These are phyloP conservation scores for Andinoacara biseriatus DNA, from an alignment of 2,113 vertebrate genomes.

Conservation along the genomic window DNA sequence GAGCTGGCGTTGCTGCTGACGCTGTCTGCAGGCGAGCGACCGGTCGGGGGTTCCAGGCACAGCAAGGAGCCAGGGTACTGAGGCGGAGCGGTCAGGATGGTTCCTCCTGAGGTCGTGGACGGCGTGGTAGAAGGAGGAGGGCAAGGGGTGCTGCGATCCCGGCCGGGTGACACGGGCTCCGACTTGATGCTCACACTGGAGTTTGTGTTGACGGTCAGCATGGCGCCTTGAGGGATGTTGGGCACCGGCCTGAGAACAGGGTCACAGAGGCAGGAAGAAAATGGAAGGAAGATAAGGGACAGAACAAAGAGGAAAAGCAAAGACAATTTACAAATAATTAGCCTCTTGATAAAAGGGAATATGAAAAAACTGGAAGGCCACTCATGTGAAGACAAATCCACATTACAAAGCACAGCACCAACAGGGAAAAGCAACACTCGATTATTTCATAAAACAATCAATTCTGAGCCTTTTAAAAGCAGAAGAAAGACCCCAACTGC, in stretches of 20 bases:
- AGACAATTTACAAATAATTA: constrained; percentile 23
- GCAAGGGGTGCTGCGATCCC: constrained; percentile 89
- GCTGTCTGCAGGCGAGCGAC: constrained; percentile 89
- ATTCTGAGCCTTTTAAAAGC: constrained; percentile 62
- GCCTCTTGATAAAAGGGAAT: constrained; percentile 15
- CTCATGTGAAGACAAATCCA: constrained; percentile 47
- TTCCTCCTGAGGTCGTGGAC: constrained; percentile 68
- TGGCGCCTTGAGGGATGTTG: constrained; percentile 88
- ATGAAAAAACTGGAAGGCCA: constrained; percentile 20
- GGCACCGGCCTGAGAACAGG: constrained; percentile 84
- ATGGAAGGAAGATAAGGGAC: constrained; percentile 33
- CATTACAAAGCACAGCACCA: constrained; percentile 65
- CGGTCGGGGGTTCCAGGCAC: constrained; percentile 86
- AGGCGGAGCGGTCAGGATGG: constrained; percentile 67
- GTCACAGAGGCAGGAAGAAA: constrained; percentile 29
- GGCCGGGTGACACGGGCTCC: constrained; percentile 92
- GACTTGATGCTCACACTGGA: constrained; percentile 95
- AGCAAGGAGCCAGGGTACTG: constrained; percentile 85
- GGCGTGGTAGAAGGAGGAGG: constrained; percentile 66
- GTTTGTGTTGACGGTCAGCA: constrained; percentile 93
- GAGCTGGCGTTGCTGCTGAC: constrained; percentile 95
- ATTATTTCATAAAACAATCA: constrained; percentile 42
- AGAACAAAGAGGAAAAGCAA: constrained; percentile 11
- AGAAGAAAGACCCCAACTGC: constrained; percentile 41
- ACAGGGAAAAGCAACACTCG: constrained; percentile 65